A percentile compares a stretch with the other conserved stretches of the same genome.
phyloP scores from a whole-genome alignment of 2,888 invertebrate species.

The Epinotia demarniana region DNA sequence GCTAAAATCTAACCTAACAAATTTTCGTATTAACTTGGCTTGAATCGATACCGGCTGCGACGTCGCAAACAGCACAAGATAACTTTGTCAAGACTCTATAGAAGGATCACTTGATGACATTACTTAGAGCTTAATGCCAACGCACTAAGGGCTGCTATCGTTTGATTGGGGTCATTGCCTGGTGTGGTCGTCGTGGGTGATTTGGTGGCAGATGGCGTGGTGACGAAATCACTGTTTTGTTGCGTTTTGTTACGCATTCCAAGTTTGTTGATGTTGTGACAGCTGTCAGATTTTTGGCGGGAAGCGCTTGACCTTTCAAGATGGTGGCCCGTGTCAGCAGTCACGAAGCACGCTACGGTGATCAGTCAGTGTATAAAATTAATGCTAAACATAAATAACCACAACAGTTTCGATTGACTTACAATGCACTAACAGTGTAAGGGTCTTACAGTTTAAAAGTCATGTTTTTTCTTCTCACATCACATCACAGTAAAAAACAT shows the following conservation, averaged over 20 bases:
- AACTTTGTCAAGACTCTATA: slow-evolving; percentile 25
- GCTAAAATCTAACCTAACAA: slow-evolving; percentile 15
- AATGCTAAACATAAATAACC: neutral
- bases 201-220: slow-evolving; percentile 64
- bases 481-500: neutral
- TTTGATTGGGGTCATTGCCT: slow-evolving; percentile 23
- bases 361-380: neutral
- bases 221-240: slow-evolving; percentile 56
- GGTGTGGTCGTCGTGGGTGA: slow-evolving; percentile 38
- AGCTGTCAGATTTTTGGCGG: slow-evolving; percentile 52
- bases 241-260: slow-evolving; percentile 52
- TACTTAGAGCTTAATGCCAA: slow-evolving; percentile 4
- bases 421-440: no score
- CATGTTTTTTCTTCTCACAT: neutral
- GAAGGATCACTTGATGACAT: slow-evolving; percentile 20
- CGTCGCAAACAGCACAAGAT: slow-evolving; percentile 4
- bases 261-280: slow-evolving; percentile 52
- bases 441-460: neutral
- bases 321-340: neutral
- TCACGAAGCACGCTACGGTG: neutral
- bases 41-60: neutral
- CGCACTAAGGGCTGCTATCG: slow-evolving; percentile 11
- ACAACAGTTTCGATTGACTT: no score
- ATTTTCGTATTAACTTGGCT: neutral
- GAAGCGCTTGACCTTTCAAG: slow-evolving; percentile 38